Percentiles rank a stretch among this genome's conserved stretches.
These are phyloP conservation scores for Melanotaenia duboulayi DNA, from an alignment of 2,113 vertebrate species.

Conservation along the genomic window DNA sequence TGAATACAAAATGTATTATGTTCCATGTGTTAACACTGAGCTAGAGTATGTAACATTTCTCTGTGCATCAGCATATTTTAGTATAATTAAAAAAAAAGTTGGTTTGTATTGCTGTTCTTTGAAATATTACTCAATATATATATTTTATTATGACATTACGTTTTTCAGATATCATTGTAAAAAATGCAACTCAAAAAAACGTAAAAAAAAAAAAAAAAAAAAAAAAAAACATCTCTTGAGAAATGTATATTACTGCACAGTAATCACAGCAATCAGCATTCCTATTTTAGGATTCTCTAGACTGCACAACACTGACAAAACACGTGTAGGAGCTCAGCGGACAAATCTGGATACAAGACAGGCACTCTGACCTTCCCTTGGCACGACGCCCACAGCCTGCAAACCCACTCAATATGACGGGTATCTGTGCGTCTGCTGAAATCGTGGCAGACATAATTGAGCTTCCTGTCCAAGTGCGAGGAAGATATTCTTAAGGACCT, in stretches of 20 bases:
- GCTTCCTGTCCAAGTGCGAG: constrained; percentile 80
- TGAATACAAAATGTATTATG: constrained; percentile 65
- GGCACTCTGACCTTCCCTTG: constrained; percentile 84
- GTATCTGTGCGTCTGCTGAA: constrained; percentile 76
- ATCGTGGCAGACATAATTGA: constrained; percentile 82
- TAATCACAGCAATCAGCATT: constrained; percentile 74
- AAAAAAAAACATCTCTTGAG: constrained; percentile 32
- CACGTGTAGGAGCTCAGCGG: constrained; percentile 74
- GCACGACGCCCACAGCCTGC: constrained; percentile 79
- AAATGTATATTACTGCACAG: constrained; percentile 51
- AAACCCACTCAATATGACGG: constrained; percentile 80
- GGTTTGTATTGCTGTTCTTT: constrained; percentile 22
- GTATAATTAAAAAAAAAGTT: constrained; percentile 23
- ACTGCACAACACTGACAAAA: constrained; percentile 67
- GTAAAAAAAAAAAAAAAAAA: constrained; percentile 7
- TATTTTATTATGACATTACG: neutral
- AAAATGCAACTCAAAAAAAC: constrained; percentile 21
- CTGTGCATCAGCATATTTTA: constrained; percentile 35
- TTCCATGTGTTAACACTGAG: constrained; percentile 40
- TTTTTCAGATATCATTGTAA: constrained; percentile 9
- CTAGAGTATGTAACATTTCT: constrained; percentile 36
- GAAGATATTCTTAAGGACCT: constrained; percentile 84
- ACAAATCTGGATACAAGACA: constrained; percentile 83
- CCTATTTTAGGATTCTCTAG: constrained; percentile 69
- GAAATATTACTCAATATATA: constrained; percentile 9